These are phyloP conservation scores for Cataglyphis altisquamis DNA, from an alignment of 2,888 invertebrate genomes.

Conservation along the genomic window DNA sequence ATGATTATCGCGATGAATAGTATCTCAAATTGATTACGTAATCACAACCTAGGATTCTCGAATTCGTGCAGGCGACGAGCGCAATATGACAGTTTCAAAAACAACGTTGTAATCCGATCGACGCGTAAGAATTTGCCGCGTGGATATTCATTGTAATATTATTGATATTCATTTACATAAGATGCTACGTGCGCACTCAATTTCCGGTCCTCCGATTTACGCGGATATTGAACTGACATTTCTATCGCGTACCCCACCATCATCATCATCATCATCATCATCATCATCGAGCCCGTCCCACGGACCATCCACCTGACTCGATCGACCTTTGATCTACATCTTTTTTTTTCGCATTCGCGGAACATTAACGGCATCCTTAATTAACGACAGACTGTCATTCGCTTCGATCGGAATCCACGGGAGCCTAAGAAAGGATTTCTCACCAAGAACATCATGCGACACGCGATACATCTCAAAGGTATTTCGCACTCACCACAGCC, in stretches of 20 bases:
- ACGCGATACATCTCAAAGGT: conserved; percentile 57
- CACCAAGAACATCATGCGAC: not conserved
- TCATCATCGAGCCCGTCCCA: not conserved
- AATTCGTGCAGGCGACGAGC: not conserved
- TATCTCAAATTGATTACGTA: conserved; percentile 19
- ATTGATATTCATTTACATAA: not conserved
- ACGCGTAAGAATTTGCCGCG: conserved; percentile 18
- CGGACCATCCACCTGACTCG: conserved; percentile 8
- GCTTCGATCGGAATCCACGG: not conserved
- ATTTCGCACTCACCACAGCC: conserved; percentile 79
- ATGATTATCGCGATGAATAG: not conserved
- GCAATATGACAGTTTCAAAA: not conserved
- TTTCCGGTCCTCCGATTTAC: conserved; percentile 56
- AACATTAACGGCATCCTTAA: conserved; percentile 35
- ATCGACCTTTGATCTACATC: not conserved
- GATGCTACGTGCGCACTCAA: conserved; percentile 37
- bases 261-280: not conserved
- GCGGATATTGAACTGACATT: conserved; percentile 16
- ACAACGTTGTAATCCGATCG: conserved; percentile 20
- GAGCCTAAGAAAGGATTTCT: not conserved
- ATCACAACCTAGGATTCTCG: not conserved
- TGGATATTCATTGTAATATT: not conserved
- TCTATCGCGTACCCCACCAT: conserved; percentile 12
- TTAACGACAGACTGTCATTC: not conserved
- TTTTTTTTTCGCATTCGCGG: not conserved